Evolutionary conservation across 2,113 vertebrate genomes (phyloP).

Genomic region (Triplophysa siluroides): DNA sequence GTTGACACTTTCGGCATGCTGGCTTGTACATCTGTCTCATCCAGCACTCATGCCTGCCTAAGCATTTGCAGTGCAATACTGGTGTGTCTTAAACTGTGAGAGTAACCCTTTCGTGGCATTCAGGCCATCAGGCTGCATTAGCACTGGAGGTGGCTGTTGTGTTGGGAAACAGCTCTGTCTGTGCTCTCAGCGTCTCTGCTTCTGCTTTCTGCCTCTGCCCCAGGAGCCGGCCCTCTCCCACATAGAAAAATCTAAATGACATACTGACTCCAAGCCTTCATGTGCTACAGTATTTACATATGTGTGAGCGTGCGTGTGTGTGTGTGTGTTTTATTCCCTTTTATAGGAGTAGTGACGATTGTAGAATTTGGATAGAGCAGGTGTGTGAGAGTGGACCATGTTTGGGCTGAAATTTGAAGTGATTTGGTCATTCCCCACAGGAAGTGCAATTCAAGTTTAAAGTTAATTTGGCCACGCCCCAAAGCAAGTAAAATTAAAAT

Average conservation of each 20-base stretch:
- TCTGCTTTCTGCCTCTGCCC: conserved; percentile 21
- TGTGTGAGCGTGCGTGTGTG: no score
- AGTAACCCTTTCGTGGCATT: conserved; percentile 57
- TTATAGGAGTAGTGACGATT: conserved; percentile 1
- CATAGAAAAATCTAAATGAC: conserved; percentile 49
- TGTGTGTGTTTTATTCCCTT: neutral
- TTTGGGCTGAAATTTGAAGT: neutral
- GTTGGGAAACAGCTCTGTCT: conserved; percentile 24
- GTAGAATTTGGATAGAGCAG: neutral
- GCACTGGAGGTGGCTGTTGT: conserved; percentile 29
- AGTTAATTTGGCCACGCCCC: no score
- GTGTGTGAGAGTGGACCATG: conserved; percentile 21
- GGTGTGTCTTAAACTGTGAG: conserved; percentile 55
- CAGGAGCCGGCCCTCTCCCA: conserved; percentile 38
- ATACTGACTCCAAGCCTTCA: conserved; percentile 39
- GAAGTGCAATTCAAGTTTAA: no score
- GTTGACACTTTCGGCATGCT: conserved; percentile 46
- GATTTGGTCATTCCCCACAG: neutral
- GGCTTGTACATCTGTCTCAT: conserved; percentile 53
- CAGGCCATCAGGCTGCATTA: conserved; percentile 50
- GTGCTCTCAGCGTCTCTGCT: conserved; percentile 12
- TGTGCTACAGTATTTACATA: neutral
- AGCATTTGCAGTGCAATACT: conserved; percentile 47
- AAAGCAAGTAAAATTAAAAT: no score
- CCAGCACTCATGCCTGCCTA: conserved; percentile 55